Percentiles rank a stretch among this genome's conserved stretches.
These are phyloP conservation scores for Macropus fuliginosus DNA, from an alignment of 2,797 vertebrate genomes.

Conservation along the genomic window DNA sequence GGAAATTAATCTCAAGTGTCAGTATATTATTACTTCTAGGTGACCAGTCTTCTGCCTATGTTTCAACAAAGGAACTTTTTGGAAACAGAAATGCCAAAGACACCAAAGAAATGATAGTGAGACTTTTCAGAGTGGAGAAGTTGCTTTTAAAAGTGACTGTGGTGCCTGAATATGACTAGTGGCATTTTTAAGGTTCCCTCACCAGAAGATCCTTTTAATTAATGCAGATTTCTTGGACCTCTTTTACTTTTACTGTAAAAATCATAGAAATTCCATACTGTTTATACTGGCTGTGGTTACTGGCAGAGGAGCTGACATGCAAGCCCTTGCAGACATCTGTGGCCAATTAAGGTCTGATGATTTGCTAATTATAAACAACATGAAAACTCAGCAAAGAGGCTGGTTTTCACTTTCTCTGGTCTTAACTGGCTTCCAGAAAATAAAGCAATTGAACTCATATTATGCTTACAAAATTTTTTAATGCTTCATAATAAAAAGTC, in stretches of 20 bases:
- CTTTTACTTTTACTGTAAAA: background rate
- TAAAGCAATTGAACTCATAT: constrained; percentile 3
- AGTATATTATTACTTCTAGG: background rate
- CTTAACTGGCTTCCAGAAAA: constrained; percentile 2
- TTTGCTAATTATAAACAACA: constrained; percentile 7
- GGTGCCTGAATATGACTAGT: background rate
- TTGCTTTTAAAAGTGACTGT: background rate
- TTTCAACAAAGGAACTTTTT: background rate
- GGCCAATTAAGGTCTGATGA: constrained; percentile 17
- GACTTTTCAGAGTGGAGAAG: background rate
- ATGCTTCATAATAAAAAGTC: background rate
- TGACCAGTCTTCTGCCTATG: background rate
- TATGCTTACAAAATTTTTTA: background rate
- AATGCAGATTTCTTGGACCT: background rate
- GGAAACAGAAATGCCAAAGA: background rate
- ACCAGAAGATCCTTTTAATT: background rate
- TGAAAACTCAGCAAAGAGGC: constrained; percentile 2
- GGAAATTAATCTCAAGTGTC: background rate
- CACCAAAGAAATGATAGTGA: background rate
- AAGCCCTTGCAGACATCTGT: constrained; percentile 13
- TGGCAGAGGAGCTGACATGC: background rate
- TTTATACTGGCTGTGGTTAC: constrained; percentile 3
- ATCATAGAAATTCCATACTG: background rate
- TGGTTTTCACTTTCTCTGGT: constrained; percentile 1
- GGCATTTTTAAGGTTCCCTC: background rate